A percentile compares a stretch with the other conserved stretches of the same genome.
phyloP scores from a whole-genome alignment of 2,113 vertebrate genomes.

The Scatophagus argus region DNA sequence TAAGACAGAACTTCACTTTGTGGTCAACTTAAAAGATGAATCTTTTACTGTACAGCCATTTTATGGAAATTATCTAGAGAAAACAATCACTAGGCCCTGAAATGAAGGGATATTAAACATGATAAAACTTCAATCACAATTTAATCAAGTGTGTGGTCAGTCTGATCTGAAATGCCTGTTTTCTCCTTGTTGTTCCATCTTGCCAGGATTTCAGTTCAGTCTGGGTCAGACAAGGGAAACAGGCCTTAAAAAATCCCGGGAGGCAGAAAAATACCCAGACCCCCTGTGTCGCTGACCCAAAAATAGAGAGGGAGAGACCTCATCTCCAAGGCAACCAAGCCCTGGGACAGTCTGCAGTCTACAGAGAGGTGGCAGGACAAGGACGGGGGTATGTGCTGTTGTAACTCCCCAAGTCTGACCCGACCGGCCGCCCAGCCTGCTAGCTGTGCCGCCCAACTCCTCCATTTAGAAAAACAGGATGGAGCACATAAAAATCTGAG shows the following conservation, averaged over 20 bases:
- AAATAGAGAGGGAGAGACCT: constrained; percentile 62
- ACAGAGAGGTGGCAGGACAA: constrained; percentile 26
- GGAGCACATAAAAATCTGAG: not conserved
- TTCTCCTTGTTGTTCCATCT: constrained; percentile 28
- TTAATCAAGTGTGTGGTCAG: not conserved
- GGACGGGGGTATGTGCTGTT: constrained; percentile 22
- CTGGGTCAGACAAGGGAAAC: constrained; percentile 41
- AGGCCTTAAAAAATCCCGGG: constrained; percentile 53
- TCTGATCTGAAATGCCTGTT: constrained; percentile 16
- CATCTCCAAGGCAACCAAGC: constrained; percentile 73
- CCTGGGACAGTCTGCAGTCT: constrained; percentile 49
- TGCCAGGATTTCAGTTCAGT: constrained; percentile 47
- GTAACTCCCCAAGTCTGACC: constrained; percentile 49
- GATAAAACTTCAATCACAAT: too few species aligned
- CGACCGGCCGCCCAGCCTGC: constrained; percentile 2
- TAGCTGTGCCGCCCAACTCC: not conserved
- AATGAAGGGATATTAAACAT: not conserved
- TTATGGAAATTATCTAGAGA: not conserved
- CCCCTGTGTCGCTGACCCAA: constrained; percentile 48
- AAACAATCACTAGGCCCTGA: not conserved
- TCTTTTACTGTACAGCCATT: not conserved
- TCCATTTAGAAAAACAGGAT: not conserved
- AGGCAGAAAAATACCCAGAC: constrained; percentile 59
- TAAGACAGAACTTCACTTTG: not conserved
- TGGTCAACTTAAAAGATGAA: not conserved